Evolutionary conservation across 2,888 invertebrate species (phyloP).

Genomic region (Rhynchonema sp.): DNA sequence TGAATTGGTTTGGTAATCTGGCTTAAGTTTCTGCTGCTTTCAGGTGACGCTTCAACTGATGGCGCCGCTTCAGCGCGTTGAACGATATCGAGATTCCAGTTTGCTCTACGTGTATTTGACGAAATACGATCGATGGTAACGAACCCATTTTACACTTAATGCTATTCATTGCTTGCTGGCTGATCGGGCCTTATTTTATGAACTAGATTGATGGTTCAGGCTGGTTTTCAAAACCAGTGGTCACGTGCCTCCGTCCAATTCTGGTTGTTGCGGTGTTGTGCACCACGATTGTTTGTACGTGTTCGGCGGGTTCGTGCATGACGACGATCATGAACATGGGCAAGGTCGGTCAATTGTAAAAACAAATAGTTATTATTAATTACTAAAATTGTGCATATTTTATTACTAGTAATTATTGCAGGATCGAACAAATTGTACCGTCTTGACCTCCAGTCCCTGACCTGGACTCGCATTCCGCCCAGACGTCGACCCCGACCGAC

Average conservation of each 20-base stretch:
- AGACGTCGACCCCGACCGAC: not conserved
- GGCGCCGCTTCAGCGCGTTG: not conserved
- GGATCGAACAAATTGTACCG: not conserved
- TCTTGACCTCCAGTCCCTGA: not conserved
- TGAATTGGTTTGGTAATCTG: too few species aligned
- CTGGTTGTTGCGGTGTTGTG: not conserved
- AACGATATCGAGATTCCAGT: not conserved
- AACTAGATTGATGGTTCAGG: too few species aligned
- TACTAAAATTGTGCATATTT: too few species aligned
- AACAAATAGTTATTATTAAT: not conserved
- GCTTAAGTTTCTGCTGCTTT: slow-evolving; percentile 26
- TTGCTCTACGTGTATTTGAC: not conserved
- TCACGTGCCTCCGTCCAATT: not conserved
- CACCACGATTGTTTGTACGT: not conserved
- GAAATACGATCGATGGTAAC: not conserved
- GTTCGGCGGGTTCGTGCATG: not conserved
- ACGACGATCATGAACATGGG: not conserved
- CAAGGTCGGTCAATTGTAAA: not conserved
- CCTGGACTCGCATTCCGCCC: not conserved
- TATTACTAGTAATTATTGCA: too few species aligned
- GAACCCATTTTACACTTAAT: not conserved
- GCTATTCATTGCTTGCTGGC: not conserved
- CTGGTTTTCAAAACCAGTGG: not conserved
- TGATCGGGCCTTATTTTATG: too few species aligned
- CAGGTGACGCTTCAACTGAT: not conserved